These are phyloP conservation scores for Pithys albifrons DNA, from an alignment of 2,113 vertebrate species.

Conservation along the genomic window DNA sequence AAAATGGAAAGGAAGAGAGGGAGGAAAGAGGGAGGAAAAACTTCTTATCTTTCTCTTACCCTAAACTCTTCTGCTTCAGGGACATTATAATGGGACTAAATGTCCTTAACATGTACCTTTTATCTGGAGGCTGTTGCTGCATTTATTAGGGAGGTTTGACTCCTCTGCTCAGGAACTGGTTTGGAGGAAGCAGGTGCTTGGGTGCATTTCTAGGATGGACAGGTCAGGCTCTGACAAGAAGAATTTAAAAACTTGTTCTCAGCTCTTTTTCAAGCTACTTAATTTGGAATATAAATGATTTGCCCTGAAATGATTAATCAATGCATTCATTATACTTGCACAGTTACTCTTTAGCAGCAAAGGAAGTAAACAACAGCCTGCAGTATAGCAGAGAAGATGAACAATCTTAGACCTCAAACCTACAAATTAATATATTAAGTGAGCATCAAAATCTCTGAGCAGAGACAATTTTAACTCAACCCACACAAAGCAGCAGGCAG, in stretches of 20 bases:
- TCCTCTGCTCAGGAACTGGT: not conserved
- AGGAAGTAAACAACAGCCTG: slow-evolving; percentile 40
- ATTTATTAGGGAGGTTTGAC: not conserved
- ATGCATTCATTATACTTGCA: slow-evolving; percentile 25
- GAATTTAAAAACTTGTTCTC: not conserved
- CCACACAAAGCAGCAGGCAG: slow-evolving; percentile 7
- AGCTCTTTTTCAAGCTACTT: not conserved
- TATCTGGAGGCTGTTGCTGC: not conserved
- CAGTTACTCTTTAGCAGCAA: slow-evolving; percentile 5
- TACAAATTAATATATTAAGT: slow-evolving; percentile 26
- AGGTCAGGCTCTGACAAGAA: not conserved
- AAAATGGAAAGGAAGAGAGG: not conserved
- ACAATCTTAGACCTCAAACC: not conserved
- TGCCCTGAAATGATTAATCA: slow-evolving; percentile 50
- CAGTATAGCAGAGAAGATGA: slow-evolving; percentile 19
- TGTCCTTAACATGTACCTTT: not conserved
- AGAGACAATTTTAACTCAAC: slow-evolving; percentile 4
- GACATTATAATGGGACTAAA: not conserved
- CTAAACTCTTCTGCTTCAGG: not conserved
- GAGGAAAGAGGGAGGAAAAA: not conserved
- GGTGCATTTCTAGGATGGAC: not conserved
- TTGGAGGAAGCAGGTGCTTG: not conserved
- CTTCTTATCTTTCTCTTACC: not conserved
- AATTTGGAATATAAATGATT: slow-evolving; percentile 20
- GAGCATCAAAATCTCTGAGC: not conserved